Conservation (phyloP, 37 sponge, comb jelly and placozoan genomes). For the Sycon ciliatum region DNA sequence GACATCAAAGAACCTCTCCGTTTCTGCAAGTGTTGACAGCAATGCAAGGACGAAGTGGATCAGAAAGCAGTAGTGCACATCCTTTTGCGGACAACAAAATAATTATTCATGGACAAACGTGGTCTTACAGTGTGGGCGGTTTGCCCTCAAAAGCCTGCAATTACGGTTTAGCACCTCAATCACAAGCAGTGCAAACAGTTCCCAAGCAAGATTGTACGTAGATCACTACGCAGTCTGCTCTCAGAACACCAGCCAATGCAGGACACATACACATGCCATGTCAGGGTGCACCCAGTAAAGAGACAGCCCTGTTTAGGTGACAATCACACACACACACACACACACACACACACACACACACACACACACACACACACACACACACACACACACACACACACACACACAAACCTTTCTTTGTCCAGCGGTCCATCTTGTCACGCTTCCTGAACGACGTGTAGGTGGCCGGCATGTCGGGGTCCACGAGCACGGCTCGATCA, state of each 20-base stretch:
- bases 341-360: constrained; percentile 2
- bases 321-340: no score
- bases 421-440: no score
- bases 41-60: neutral
- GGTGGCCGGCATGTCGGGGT: no score
- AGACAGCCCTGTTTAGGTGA: neutral
- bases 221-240: neutral
- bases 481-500: no score
- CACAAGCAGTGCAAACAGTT: no score
- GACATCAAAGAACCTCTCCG: constrained; percentile 10
- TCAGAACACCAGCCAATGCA: neutral
- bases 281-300: neutral
- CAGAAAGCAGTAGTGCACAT: neutral
- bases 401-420: neutral
- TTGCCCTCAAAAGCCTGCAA: neutral
- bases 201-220: no score
- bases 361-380: constrained; percentile 34
- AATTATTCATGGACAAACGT: neutral
- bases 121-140: constrained; percentile 1
- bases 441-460: no score
- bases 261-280: neutral
- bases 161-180: no score
- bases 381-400: constrained; percentile 13
- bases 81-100: neutral
- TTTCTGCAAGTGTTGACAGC: neutral